Base-by-base conservation (phyloP, 2,888 invertebrate species). In the Xylocampa areola region DNA sequence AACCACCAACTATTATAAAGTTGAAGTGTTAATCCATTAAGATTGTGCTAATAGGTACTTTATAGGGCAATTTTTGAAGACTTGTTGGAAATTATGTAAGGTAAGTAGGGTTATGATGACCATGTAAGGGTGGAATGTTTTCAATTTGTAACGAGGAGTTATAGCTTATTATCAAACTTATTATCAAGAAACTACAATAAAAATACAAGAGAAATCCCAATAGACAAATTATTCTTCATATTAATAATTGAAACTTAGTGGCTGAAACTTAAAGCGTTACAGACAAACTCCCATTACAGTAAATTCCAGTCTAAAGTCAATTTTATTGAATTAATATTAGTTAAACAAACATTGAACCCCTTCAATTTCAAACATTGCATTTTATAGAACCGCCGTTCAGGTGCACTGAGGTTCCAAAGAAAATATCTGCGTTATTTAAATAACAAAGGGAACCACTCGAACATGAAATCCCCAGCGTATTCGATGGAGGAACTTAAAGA, bases 401-500 rank as follows among this genome's bases (percentile, higher is more conserved):
- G 60, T 65, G 70, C 70, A 74, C 51, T 32, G 73, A 63, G 62
- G 70, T 51, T 59, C 57, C 41, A 73, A 76, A 79, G 73, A 80
- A 78, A 82, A 82, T 81, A 80, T 79, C 77, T 55, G 52, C 70
- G 70, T 76, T 81, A 80, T 84, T 82, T 81, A 81, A 84, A 81
- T 84, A 81, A 77, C 78, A 83, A 84, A 84, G 77, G 73, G 61
- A 81, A 76, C 77, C 76, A 76, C 73, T 79, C 70, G 71, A 82
- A 81, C 79, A 76, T 80, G 66, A 80, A 84, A 79, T 80, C 79
- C 64, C 68, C 52, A 63, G 77, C 60, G 78, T 75, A 77, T 77
- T 77, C 76, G 75, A 76, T 76, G 67, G 59, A 77, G 68, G 60
- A 83, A 81, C 77, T 79, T 79, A 74, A 78, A 82, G 76, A 79